Evolutionary conservation across 1,140 invertebrate genomes (phyloP).

Genomic region (Caenorhabditis briggsae): DNA sequence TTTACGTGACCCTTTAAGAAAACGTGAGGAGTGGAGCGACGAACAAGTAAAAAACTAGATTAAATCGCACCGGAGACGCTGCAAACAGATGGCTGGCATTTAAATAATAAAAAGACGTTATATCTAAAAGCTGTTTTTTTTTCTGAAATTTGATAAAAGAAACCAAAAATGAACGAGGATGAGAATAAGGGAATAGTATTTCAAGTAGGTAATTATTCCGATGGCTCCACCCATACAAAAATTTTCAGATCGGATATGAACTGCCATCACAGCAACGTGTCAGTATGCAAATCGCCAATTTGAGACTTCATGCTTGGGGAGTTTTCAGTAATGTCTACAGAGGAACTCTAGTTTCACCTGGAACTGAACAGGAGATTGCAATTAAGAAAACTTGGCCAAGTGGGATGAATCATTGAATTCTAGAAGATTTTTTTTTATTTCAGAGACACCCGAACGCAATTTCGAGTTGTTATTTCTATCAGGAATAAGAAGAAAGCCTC

Average conservation of each 20-base stretch:
- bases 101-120: too few relatives aligned
- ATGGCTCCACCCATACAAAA: not conserved
- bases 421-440: not conserved
- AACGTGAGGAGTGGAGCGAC: too few relatives aligned
- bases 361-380: slow-evolving; percentile 65
- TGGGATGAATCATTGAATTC: not conserved
- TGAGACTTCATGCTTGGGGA: slow-evolving; percentile 59
- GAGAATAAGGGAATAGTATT: slow-evolving; percentile 42
- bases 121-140: not conserved
- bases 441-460: slow-evolving; percentile 50
- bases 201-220: not conserved
- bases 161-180: slow-evolving; percentile 40
- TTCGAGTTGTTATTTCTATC: slow-evolving; percentile 64
- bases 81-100: too few relatives aligned
- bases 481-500: slow-evolving; percentile 61
- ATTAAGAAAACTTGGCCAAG: slow-evolving; percentile 72
- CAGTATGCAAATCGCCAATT: slow-evolving; percentile 41
- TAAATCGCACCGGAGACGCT: too few relatives aligned
- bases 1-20: too few relatives aligned
- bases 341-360: slow-evolving; percentile 42
- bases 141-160: not conserved
- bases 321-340: slow-evolving; percentile 61
- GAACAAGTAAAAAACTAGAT: too few relatives aligned
- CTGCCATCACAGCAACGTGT: slow-evolving; percentile 43
- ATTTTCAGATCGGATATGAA: slow-evolving; percentile 32